Evolutionary conservation across 2,888 invertebrate genomes (phyloP).

Genomic region (Leucophora obtusa): DNA sequence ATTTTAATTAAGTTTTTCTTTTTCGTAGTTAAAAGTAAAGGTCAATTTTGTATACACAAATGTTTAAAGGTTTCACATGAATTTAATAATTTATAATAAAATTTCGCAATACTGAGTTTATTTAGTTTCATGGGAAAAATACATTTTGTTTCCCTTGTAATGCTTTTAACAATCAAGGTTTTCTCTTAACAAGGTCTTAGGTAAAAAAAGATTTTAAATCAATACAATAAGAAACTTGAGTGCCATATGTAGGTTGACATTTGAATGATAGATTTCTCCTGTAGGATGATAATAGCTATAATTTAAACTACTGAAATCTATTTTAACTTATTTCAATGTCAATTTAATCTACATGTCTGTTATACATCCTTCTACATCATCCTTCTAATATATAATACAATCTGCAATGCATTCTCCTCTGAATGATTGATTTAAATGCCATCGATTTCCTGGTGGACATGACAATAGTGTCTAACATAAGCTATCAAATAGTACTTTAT

Average conservation of each 20-base stretch:
- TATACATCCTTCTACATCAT: too few species aligned
- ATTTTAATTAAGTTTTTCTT: slow-evolving; percentile 49
- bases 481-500: too few species aligned
- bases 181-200: not conserved
- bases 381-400: too few species aligned
- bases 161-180: not conserved
- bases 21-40: not conserved
- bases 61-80: not conserved
- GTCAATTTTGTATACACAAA: not conserved
- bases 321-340: too few species aligned
- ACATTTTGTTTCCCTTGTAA: too few species aligned
- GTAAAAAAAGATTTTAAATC: not conserved
- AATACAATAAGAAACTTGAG: not conserved
- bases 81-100: not conserved
- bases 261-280: not conserved
- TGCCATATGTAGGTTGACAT: not conserved
- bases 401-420: too few species aligned
- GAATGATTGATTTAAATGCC: too few species aligned
- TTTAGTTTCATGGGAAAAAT: not conserved
- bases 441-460: too few species aligned
- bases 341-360: too few species aligned
- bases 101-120: not conserved
- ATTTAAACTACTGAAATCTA: too few species aligned
- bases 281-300: too few species aligned
- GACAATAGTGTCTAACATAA: too few species aligned